phyloP scores from a whole-genome alignment of 2,888 invertebrate genomes.

The Melanostoma scalare region DNA sequence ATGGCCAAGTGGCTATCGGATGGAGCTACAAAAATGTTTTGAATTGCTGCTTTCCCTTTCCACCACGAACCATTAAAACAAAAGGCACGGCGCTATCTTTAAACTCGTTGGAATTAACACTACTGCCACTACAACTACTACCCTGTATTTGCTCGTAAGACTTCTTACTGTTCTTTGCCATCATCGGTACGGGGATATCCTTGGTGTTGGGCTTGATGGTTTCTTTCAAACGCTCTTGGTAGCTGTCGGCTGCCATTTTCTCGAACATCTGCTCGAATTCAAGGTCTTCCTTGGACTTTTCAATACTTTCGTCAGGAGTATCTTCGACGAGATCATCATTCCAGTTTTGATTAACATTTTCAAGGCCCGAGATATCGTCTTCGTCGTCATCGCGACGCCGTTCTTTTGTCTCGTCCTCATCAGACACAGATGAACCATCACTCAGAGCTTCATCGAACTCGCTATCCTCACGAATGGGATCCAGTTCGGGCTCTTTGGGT shows the following conservation, averaged over 20 bases:
- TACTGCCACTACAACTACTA: constrained; percentile 44
- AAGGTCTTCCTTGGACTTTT: constrained; percentile 90
- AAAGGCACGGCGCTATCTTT: constrained; percentile 91
- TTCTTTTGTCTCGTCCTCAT: constrained; percentile 75
- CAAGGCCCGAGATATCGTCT: constrained; percentile 73
- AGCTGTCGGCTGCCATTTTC: constrained; percentile 95
- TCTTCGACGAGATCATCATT: constrained; percentile 83
- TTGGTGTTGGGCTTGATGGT: constrained; percentile 91
- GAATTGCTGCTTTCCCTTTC: constrained; percentile 95
- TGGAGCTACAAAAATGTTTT: constrained; percentile 95
- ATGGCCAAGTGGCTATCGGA: constrained; percentile 93
- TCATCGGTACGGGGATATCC: constrained; percentile 95
- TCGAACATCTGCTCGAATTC: constrained; percentile 96
- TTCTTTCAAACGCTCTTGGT: constrained; percentile 92
- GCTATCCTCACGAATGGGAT: constrained; percentile 83
- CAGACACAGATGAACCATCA: constrained; percentile 83
- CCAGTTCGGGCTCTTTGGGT: constrained; percentile 75
- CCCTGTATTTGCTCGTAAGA: constrained; percentile 91
- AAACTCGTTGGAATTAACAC: constrained; percentile 83
- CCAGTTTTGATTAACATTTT: constrained; percentile 81
- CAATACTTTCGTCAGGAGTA: constrained; percentile 80
- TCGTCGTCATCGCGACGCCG: constrained; percentile 74
- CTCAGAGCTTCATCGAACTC: constrained; percentile 82
- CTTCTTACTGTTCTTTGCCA: constrained; percentile 89
- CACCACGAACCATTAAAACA: constrained; percentile 91